These are phyloP conservation scores for Orussus abietinus DNA, from an alignment of 1,140 invertebrate species.

Conservation along the genomic window DNA sequence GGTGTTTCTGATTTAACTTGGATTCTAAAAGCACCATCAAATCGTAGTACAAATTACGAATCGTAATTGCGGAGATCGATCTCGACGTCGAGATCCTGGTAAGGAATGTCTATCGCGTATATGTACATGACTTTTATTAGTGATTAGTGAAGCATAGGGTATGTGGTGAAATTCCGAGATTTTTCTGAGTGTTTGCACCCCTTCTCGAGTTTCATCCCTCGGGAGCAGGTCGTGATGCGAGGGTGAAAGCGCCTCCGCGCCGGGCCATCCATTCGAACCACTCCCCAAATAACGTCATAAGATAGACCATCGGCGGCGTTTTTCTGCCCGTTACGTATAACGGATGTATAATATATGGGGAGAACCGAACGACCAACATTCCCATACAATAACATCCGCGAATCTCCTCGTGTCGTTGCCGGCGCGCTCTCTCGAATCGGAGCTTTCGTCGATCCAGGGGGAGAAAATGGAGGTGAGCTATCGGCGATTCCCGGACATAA, in stretches of 20 bases:
- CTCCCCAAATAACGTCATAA: conserved; percentile 38
- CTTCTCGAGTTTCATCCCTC: too few species aligned
- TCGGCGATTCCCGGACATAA: conserved; percentile 41
- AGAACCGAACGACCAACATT: conserved; percentile 20
- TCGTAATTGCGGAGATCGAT: too few species aligned
- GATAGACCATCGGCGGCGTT: conserved; percentile 29
- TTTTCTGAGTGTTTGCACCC: too few species aligned
- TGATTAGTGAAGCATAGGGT: too few species aligned
- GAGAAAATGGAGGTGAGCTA: conserved; percentile 32
- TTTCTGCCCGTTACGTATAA: conserved; percentile 23
- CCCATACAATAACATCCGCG: conserved; percentile 35
- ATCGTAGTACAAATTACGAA: too few species aligned
- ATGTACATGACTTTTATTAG: too few species aligned
- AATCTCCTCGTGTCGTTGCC: conserved; percentile 18
- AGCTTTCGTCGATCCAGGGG: conserved; percentile 10
- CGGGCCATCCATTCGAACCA: conserved; percentile 26
- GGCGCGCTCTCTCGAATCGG: background rate
- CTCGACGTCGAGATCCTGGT: too few species aligned
- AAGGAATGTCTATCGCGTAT: too few species aligned
- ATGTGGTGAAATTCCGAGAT: too few species aligned
- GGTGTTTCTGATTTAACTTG: too few species aligned
- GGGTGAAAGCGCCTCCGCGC: conserved; percentile 20
- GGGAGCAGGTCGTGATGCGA: conserved; percentile 15
- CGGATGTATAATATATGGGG: conserved; percentile 36
- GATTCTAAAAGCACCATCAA: too few species aligned